These are phyloP conservation scores for Acyrthosiphon pisum DNA, from an alignment of 1,140 invertebrate genomes.

Conservation along the genomic window DNA sequence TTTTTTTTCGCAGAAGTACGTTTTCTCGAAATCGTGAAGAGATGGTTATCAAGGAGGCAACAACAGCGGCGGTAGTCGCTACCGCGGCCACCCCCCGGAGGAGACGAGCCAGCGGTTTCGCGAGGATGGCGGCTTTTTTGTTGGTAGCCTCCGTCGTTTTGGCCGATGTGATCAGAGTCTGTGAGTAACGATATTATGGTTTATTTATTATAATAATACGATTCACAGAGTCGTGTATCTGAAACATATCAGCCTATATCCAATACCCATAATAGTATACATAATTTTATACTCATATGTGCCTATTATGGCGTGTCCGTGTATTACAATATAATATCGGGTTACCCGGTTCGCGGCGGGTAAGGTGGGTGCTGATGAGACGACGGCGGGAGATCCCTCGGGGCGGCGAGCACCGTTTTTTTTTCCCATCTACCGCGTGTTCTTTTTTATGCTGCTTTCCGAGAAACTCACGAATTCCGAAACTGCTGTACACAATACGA, in stretches of 20 bases:
- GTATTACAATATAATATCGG: background rate
- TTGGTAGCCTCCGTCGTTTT: background rate
- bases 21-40: background rate
- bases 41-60: background rate
- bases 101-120: background rate
- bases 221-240: background rate
- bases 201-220: background rate
- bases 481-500: background rate
- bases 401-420: background rate
- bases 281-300: background rate
- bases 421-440: background rate
- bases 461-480: background rate
- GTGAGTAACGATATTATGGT: background rate
- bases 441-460: background rate
- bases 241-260: background rate
- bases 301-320: background rate
- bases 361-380: background rate
- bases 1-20: background rate
- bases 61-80: background rate
- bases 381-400: background rate
- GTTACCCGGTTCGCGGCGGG: background rate
- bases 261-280: background rate
- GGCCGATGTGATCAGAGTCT: background rate
- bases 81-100: background rate
- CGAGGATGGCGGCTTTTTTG: background rate